Conservation (phyloP, 35 echinoderm and acorn worm species). For the Patiria miniata region DNA sequence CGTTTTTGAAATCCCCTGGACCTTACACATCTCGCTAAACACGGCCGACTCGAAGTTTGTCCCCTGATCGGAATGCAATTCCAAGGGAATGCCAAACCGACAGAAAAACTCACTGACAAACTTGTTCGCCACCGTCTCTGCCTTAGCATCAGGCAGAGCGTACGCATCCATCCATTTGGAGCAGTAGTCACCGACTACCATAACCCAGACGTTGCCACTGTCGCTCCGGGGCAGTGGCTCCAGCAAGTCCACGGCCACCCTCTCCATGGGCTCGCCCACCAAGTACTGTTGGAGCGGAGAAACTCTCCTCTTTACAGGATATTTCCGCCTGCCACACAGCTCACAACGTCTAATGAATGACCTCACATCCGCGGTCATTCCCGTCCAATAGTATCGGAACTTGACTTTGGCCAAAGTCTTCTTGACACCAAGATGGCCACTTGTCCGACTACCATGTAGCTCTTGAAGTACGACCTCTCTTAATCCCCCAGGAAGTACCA, state of each 20-base stretch:
- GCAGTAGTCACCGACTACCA: conserved; percentile 34
- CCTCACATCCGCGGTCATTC: conserved; percentile 12
- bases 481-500: background rate
- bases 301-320: conserved; percentile 7
- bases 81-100: background rate
- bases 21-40: conserved; percentile 5
- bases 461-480: background rate
- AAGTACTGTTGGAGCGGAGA: background rate
- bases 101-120: conserved; percentile 49
- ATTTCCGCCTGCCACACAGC: conserved; percentile 43
- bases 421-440: background rate
- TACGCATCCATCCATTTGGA: conserved; percentile 46
- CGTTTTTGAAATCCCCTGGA: background rate
- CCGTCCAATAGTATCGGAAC: background rate
- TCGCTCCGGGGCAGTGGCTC: conserved; percentile 17
- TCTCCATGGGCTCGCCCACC: conserved; percentile 27
- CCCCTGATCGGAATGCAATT: conserved; percentile 22
- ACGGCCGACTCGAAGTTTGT: conserved; percentile 3
- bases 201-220: conserved; percentile 19
- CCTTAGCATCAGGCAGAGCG: conserved; percentile 31
- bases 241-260: conserved; percentile 29
- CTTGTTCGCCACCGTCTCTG: conserved; percentile 45
- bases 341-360: background rate
- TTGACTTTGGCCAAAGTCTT: conserved; percentile 15
- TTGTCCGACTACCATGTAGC: conserved; percentile 11